phyloP scores from a whole-genome alignment of 1,140 invertebrate species.

The Diuraphis noxia region DNA sequence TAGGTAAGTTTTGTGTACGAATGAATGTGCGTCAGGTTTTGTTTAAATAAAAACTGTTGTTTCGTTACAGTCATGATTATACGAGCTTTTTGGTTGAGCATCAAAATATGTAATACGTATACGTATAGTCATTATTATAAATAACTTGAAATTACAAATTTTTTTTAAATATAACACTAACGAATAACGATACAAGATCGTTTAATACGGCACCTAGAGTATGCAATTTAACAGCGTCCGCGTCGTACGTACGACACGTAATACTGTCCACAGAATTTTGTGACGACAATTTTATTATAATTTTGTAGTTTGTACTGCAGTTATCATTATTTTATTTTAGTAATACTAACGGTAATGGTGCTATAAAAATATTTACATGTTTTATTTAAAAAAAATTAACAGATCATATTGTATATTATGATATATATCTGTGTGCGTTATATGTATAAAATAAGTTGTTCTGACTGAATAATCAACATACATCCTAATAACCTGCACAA shows the following conservation, averaged over 20 bases:
- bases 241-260: neutral
- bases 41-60: neutral
- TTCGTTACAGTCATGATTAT: neutral
- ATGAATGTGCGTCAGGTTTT: neutral
- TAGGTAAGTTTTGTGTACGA: neutral
- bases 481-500: too few species aligned
- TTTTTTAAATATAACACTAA: neutral
- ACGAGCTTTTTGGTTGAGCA: neutral
- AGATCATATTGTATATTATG: neutral
- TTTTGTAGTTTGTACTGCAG: neutral
- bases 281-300: neutral
- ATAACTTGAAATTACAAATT: neutral
- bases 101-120: neutral
- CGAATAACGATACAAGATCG: neutral
- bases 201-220: slow-evolving; percentile 20
- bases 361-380: neutral
- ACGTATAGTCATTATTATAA: neutral
- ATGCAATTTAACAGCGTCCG: slow-evolving; percentile 40
- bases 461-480: too few species aligned
- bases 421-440: too few species aligned
- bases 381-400: neutral
- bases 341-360: neutral
- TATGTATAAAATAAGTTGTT: too few species aligned
- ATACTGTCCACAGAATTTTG: neutral
- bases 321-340: neutral